Conservation (phyloP, 2,113 vertebrate genomes). For the Saguinus imperator region DNA sequence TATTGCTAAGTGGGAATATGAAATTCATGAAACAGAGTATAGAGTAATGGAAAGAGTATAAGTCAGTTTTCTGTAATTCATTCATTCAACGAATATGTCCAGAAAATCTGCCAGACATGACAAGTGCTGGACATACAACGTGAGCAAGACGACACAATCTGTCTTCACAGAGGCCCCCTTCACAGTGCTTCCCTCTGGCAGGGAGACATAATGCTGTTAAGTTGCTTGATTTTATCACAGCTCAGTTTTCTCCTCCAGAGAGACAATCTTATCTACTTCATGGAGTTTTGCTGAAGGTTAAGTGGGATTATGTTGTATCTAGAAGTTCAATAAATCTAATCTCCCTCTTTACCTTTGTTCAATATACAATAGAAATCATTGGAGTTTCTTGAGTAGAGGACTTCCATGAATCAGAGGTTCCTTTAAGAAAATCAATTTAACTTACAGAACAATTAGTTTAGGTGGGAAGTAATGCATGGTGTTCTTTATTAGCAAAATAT, state of each 20-base stretch:
- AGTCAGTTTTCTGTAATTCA: not conserved
- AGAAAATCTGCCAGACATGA: not conserved
- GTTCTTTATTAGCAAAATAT: not conserved
- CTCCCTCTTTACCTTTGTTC: not conserved
- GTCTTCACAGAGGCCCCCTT: not conserved
- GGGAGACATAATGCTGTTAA: not conserved
- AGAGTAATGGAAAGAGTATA: not conserved
- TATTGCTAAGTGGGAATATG: not conserved
- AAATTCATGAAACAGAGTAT: not conserved
- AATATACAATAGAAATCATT: not conserved
- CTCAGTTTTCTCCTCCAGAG: not conserved
- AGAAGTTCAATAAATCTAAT: not conserved
- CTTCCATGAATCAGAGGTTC: not conserved
- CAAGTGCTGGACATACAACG: not conserved
- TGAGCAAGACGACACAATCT: not conserved
- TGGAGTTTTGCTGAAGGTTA: not conserved
- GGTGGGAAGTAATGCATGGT: not conserved
- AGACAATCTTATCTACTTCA: not conserved
- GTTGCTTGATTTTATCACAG: not conserved
- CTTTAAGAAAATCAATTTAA: slow-evolving; percentile 11
- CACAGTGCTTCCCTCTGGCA: not conserved
- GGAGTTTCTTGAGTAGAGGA: not conserved
- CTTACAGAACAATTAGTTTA: not conserved
- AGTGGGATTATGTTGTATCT: not conserved
- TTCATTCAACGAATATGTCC: not conserved